Base-by-base conservation (phyloP, 1,140 invertebrate species). In the Drosophila quadrilineata region DNA sequence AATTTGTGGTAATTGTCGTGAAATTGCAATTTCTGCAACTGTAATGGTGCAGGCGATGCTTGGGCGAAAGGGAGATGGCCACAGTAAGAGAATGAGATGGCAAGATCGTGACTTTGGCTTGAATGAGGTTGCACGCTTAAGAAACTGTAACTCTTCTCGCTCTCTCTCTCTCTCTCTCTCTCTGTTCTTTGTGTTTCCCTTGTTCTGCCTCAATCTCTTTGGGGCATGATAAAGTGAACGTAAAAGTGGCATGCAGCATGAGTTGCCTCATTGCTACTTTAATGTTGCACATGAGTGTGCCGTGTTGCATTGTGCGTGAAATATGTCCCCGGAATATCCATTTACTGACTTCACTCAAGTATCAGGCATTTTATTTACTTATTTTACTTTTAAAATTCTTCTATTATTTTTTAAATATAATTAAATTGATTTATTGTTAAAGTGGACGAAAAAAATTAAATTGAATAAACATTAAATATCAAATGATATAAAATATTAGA, bases 11-110 rank as follows among this genome's bases (percentile, higher is more conserved):
- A 82, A 82, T 82, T 82, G 77, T 82, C 77, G 77, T 82, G 77
- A 82, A 82, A 82, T 82, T 82, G 77, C 77, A 82, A 84, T 82
- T 82, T 84, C 77, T 82, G 77, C 77, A 82, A 85, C 77, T 82
- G 77, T 82, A 84, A 82, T 76, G 76, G 63, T 38, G 41, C 33
- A 45, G 43, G 54, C 54, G 31, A 66, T 29, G 53, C 31, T 56
- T 63, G 54, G 59, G 72, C 64, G 28, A 57, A 43, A 58, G 46
- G 38, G 52, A 19, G 14, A 38, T 36, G 28, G n/a, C n/a, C n/a
- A n/a, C 24, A 52, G 17, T 9, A 3, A 14, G 21, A 36, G 33
- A 56, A 12, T 29, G 10, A 16, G 40, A 28, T 45, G 12, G 4
- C 26, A 33, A 48, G 36, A 5, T 24, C 38, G 8, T 36, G 45